Evolutionary conservation across 2,797 vertebrate genomes (phyloP), one percentile per base, ranked within the genome.

Genomic region (Cyprinella venusta): DNA sequence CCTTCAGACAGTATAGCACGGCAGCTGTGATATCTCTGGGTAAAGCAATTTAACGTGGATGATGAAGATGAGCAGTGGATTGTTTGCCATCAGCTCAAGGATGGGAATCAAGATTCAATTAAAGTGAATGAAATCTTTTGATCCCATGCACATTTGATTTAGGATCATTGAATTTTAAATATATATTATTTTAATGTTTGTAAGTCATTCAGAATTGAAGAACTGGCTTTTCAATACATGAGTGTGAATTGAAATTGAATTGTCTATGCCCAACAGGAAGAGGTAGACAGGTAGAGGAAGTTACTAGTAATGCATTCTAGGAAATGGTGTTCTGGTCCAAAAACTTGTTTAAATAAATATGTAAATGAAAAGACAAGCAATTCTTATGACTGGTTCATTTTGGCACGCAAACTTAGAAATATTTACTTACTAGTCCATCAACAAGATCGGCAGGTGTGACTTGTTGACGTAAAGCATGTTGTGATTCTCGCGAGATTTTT

Each of bases 61-160:
- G 76, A 48, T 72, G 70, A 80, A 72, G 33, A 63, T 56, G 42
- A 42, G 59, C 45, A 61, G 18, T 72, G 70, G 68, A 52, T 77
- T 52, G 70, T 63, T 78, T 68, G 36, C 33, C 50, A 48, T 15
- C 45, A 71, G 64, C 40, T 84, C 76, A 68, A 15, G 15, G 26
- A 75, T 76, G 75, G 76, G 69, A 69, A 68, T 79, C 74, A 85
- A 42, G 70, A 75, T 61, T 54, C 50, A 36, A 40, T 76, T 76
- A 24, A 76, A 40, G 24, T 59, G 36, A 40, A 59, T 59, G 72
- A 4, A 40, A 5, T 5, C 8, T n/a, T 54, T 19, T 36, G 26
- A 74, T 50, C 26, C 54, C 21, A 36, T 36, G 48, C 26, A 54
- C 10, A 36, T 13, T 54, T 52, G 30, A 36, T 72, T 52, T 52